Conservation (phyloP, 2,888 invertebrate species). For the Achlya flavicornis region DNA sequence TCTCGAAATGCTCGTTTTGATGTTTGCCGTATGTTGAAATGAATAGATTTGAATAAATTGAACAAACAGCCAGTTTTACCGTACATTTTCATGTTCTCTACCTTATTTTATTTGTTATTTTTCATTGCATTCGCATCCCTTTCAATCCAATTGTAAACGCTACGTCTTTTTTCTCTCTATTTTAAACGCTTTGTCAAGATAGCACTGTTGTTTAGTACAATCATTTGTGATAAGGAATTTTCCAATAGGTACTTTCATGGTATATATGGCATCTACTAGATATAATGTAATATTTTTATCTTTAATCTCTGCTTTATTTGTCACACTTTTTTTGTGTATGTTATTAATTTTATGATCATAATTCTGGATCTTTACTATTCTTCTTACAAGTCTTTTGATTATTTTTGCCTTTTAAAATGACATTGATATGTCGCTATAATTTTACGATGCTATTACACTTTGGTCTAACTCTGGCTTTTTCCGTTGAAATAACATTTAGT, state of each 20-base stretch:
- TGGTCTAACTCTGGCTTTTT: conserved; percentile 42
- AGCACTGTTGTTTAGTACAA: too few species aligned
- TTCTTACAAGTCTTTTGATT: neutral
- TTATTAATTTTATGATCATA: neutral
- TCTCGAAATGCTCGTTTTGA: neutral
- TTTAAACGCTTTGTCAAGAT: too few species aligned
- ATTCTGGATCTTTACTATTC: neutral
- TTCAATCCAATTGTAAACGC: too few species aligned
- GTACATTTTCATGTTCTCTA: neutral
- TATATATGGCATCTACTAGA: too few species aligned
- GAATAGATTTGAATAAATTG: neutral
- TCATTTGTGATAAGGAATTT: too few species aligned
- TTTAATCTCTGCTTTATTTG: neutral
- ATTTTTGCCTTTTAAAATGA: conserved; percentile 24
- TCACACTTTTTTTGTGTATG: neutral
- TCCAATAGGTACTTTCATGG: too few species aligned
- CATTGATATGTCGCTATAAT: conserved; percentile 53
- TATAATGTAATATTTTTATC: too few species aligned
- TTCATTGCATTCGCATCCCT: neutral
- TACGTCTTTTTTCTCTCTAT: too few species aligned
- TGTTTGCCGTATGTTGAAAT: neutral
- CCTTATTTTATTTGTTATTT: neutral
- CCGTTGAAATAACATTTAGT: conserved; percentile 43
- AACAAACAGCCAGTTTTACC: neutral
- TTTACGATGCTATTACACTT: conserved; percentile 57